Base-by-base conservation (phyloP, 2,888 invertebrate species). In the Dioctria linearis region DNA sequence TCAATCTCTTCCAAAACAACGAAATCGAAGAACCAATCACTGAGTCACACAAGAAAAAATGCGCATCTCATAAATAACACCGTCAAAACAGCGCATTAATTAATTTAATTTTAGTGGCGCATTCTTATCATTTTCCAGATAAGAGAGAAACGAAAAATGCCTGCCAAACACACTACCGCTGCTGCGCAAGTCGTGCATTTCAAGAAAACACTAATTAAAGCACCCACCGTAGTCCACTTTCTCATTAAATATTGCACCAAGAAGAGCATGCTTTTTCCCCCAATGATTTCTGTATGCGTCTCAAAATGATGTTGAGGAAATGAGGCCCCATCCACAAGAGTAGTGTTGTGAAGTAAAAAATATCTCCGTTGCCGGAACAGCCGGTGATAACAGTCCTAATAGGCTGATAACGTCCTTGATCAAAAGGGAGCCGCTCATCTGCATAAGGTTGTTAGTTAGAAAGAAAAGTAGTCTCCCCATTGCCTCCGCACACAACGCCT, bases 181-280 rank as follows among this genome's bases (percentile, higher is more conserved):
- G 67, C 67, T 25, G 25, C 25, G 25, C 25, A 25, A 54, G 57
- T 40, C 11, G 42, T 3, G 57, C 42, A 39, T 73, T 73, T 40
- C 57, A 59, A 73, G 73, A 73, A 54, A 73, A 1, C 13, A 57
- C 59, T 69, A 73, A 73, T 73, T 73, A 57, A 73, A 73, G 73
- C 51, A 42, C 57, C 73, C 59, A 59, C 73, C 57, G 73, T 42
- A 42, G 42, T 57, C 73, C 57, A 73, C 73, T 73, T 73, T 73
- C 73, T 40, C 73, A 0, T n/a, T 42, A 73, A 57, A 69, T 69
- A 69, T 51, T 37, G 54, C 54, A n/a, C 11, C 4, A 25, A 25
- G 25, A 25, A 25, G n/a, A 54, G 69, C 51, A 51, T 4, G 42
- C 57, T 73, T 59, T 71, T 11, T 13, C n/a, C 13, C 57, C 3